These are phyloP conservation scores for Trinectes maculatus DNA, from an alignment of 2,113 vertebrate species.

Conservation along the genomic window DNA sequence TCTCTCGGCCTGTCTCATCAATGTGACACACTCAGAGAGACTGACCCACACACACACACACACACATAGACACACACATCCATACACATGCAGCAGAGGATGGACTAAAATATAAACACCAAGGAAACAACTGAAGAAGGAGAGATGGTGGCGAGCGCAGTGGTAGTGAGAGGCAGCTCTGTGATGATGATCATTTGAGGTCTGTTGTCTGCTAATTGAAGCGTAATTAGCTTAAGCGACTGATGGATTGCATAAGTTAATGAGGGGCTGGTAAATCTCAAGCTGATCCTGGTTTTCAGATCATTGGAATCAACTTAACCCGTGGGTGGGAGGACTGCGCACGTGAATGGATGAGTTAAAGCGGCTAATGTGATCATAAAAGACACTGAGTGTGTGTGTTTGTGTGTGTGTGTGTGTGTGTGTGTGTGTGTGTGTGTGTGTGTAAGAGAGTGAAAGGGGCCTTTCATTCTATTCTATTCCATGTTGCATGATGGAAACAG, in stretches of 20 bases:
- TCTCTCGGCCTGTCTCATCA: slow-evolving; percentile 71
- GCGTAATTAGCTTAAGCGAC: slow-evolving; percentile 20
- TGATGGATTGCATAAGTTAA: slow-evolving; percentile 16
- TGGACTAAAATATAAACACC: slow-evolving; percentile 37
- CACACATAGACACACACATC: slow-evolving; percentile 12
- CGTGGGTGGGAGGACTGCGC: slow-evolving; percentile 46
- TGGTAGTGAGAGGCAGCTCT: slow-evolving; percentile 31
- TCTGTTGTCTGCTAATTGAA: slow-evolving; percentile 52
- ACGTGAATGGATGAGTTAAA: slow-evolving; percentile 61
- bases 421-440: background rate
- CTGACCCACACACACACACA: slow-evolving; percentile 23
- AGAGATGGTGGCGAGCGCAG: slow-evolving; percentile 7
- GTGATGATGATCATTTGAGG: slow-evolving; percentile 39
- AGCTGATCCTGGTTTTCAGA: slow-evolving; percentile 41
- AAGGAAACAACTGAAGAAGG: slow-evolving; percentile 13
- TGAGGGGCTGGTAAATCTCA: slow-evolving; percentile 19
- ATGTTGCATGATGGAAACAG: slow-evolving; percentile 8
- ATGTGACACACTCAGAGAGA: slow-evolving; percentile 67
- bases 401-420: slow-evolving; percentile 21
- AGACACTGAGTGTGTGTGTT: slow-evolving; percentile 34
- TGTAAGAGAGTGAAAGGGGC: background rate
- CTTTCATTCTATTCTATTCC: too few relatives aligned
- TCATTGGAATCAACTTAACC: slow-evolving; percentile 53
- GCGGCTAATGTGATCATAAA: slow-evolving; percentile 57
- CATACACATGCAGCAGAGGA: slow-evolving; percentile 23